Base-by-base conservation (phyloP, 1,140 invertebrate species). In the Hirudo medicinalis region DNA sequence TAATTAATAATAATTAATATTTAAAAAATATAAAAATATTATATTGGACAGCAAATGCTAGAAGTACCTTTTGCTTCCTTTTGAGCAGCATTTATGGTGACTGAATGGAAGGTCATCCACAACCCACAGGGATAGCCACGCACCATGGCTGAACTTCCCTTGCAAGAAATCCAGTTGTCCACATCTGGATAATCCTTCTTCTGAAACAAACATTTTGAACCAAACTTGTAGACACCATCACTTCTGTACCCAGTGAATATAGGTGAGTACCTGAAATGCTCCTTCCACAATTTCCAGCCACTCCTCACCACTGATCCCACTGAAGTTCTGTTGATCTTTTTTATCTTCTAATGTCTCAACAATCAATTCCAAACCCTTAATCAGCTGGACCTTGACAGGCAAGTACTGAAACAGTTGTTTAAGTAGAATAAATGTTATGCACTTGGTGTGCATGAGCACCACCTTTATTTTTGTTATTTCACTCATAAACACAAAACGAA, bases 21-120 rank as follows among this genome's bases (percentile, higher is more conserved):
- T 36, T 36, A 36, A 36, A 36, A 36, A 36, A 36, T 36, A 36
- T 36, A 36, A 36, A 36, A 36, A 36, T 36, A 36, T 36, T 36
- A 36, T 36, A 36, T 36, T 36, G 6, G 32, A 36, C 32, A 36
- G 43, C 13, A 49, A 49, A 49, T 49, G 15, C 43, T 5, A 49
- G 15, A 17, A 5, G 11, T 17, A 49, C 43, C 43, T 49, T 49
- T 49, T 49, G 43, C 43, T 8, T 17, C 43, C 43, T 49, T 17
- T 49, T 63, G 57, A n/a, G 57, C 57, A 15, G 70, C 76, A 57
- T 89, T 89, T 0, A 96, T 90, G 15, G 91, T 93, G 29, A 99
- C 80, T 60, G 89, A 90, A 79, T 99, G 96, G 80, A 97, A 99
- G 72, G 95, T 83, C 53, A 87, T 90, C 96, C 96, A 99, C 20